Evolutionary conservation across 2,797 vertebrate species (phyloP), one percentile per base, ranked within the genome.

Genomic region (Xenentodon cancila): DNA sequence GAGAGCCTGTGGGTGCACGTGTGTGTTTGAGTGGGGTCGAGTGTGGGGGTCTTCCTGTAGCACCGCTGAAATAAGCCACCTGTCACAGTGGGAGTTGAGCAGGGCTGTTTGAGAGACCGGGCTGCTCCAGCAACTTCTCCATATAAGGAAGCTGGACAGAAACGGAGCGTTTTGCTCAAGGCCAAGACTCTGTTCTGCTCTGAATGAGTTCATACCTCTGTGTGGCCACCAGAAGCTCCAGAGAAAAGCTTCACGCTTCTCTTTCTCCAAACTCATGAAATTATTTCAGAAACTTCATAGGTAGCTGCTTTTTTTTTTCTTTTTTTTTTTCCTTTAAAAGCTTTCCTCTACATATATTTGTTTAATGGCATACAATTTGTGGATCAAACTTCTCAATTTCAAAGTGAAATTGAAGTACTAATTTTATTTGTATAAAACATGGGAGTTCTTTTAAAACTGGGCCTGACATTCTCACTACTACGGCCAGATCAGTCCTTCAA

Each of bases 121-220:
- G 13, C 54, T 20, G 57, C 75, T 84, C 65, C 73, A 47, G 54
- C 1, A 40, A 84, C 64, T 77, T 90, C 15, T 78, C 91, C 91
- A 89, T 90, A 83, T 88, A 92, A 87, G 92, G 92, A 74, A 47
- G 61, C 34, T 72, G 81, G 59, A 64, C 72, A 68, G 79, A 82
- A 77, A 80, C 68, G 48, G 64, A 71, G 15, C 45, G 34, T 71
- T 82, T 75, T 66, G 76, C 62, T 81, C 65, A 61, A 85, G 81
- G 79, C 68, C 48, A 18, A 59, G 42, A 25, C 64, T 56, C 51
- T 51, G 11, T 42, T 50, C 57, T 22, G n/a, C 21, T 32, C 69
- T 48, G 58, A 75, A 75, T 56, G 64, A 67, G 66, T 82, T 79
- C 62, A 78, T 65, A 20, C 59, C 27, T 71, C 46, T 61, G 60